Evolutionary conservation across 2,113 vertebrate species (phyloP).

Genomic region (Syngnathus scovelli): DNA sequence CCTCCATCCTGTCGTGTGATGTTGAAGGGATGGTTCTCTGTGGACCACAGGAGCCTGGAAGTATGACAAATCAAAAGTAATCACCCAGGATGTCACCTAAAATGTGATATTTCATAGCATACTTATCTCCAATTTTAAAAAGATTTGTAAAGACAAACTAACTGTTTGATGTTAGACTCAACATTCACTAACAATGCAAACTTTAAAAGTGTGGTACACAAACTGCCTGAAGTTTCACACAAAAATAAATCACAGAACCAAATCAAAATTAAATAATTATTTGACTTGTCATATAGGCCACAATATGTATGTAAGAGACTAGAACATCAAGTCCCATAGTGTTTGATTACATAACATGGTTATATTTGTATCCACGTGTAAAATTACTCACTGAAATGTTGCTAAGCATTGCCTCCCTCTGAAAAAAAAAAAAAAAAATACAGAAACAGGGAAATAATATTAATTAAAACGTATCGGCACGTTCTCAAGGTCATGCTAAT

Average conservation of each 20-base stretch:
- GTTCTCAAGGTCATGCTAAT: constrained; percentile 46
- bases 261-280: too few species aligned
- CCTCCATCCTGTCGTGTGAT: constrained; percentile 33
- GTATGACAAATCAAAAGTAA: neutral
- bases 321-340: neutral
- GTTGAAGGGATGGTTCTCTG: constrained; percentile 34
- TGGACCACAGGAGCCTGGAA: constrained; percentile 35
- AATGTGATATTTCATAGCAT: neutral
- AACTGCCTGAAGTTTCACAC: too few species aligned
- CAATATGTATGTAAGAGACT: too few species aligned
- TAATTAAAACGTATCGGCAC: constrained; percentile 9
- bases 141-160: neutral
- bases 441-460: constrained; percentile 20
- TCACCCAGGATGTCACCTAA: neutral
- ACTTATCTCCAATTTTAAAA: neutral
- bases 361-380: neutral
- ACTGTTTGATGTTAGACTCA: neutral
- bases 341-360: neutral
- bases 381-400: constrained; percentile 31
- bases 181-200: too few species aligned
- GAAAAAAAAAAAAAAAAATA: constrained; percentile 19
- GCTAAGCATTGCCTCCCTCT: constrained; percentile 66
- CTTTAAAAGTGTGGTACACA: too few species aligned
- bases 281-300: too few species aligned
- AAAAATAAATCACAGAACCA: too few species aligned